These are phyloP conservation scores for Alloscopus bannaensis DNA, from an alignment of 2,888 invertebrate genomes.

Conservation along the genomic window DNA sequence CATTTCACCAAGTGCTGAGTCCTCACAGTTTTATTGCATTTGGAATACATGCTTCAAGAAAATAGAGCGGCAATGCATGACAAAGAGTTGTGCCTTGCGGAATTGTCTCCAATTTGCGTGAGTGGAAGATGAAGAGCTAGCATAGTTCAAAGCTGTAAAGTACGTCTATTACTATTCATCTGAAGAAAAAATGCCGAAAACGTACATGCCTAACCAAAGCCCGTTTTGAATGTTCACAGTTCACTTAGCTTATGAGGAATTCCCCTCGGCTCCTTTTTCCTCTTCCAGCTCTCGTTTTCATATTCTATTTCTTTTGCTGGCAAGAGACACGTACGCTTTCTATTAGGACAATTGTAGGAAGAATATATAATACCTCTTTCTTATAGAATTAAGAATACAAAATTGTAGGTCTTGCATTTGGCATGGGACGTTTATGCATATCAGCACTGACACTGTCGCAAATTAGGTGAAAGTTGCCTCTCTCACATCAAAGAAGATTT, in stretches of 20 bases:
- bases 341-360: neutral
- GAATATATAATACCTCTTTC: neutral
- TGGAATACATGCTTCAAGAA: neutral
- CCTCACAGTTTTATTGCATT: no score
- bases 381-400: neutral
- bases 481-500: slow-evolving; percentile 5
- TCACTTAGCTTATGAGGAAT: neutral
- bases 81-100: neutral
- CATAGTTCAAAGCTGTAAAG: slow-evolving; percentile 9
- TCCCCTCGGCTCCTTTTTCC: slow-evolving; percentile 2
- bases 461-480: slow-evolving; percentile 4
- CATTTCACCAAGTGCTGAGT: slow-evolving; percentile 39
- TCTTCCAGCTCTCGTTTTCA: slow-evolving; percentile 2
- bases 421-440: neutral
- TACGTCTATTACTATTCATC: slow-evolving; percentile 22
- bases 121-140: neutral
- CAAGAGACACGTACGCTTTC: neutral
- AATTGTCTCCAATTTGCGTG: slow-evolving; percentile 34
- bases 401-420: slow-evolving; percentile 12
- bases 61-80: neutral
- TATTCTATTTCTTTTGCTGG: neutral
- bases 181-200: neutral
- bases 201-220: neutral
- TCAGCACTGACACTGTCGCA: slow-evolving; percentile 20
- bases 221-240: slow-evolving; percentile 13